Base-by-base conservation (phyloP, 2,888 invertebrate species). In the Rhabditophanes sp. region DNA sequence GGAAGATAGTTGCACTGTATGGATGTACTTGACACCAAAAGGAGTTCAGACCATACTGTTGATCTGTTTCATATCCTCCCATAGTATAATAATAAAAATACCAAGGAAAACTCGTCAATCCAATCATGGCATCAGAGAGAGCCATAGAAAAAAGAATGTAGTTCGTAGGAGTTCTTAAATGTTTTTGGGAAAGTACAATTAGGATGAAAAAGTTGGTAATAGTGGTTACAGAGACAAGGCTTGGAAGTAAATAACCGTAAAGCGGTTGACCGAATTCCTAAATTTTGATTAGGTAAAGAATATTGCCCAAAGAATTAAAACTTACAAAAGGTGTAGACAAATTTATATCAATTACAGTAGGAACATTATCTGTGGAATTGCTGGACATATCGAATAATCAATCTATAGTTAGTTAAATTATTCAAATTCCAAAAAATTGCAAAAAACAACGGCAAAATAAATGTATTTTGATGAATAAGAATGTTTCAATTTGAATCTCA, bases 1-100 rank as follows among this genome's bases (percentile, higher is more conserved):
- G 82, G 48, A 82, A 31, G 7, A 61, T 46, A 25, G 64, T 58
- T 12, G 79, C 59, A 56, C 75, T 76, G 23, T 51, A 53, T 63
- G 67, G 66, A 46, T 53, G 58, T 4, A 54, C 75, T 6, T 30
- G 37, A 32, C 57, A 60, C 51, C 53, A 55, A 32, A 53, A 48
- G n/a, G 32, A 27, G 9, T 25, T 28, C 30, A 53, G 17, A 3
- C 52, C 49, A 11, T 25, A 17, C 6, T 19, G 29, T 21, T 32
- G 21, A 27, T 55, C 50, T 6, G 23, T 21, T n/a, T 30, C 16
- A 33, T 55, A 55, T 3, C 55, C 55, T 18, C 42, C 33, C 17
- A 60, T 30, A 2, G 56, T 52, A 30, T 60, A 58, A 37, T 56
- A 58, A 35, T 48, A 53, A 12, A 60, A 7, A 19, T 52, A 44